Percentiles rank a stretch among this genome's conserved stretches.
phyloP scores from a whole-genome alignment of 2,113 vertebrate species.

The Ameiurus melas region DNA sequence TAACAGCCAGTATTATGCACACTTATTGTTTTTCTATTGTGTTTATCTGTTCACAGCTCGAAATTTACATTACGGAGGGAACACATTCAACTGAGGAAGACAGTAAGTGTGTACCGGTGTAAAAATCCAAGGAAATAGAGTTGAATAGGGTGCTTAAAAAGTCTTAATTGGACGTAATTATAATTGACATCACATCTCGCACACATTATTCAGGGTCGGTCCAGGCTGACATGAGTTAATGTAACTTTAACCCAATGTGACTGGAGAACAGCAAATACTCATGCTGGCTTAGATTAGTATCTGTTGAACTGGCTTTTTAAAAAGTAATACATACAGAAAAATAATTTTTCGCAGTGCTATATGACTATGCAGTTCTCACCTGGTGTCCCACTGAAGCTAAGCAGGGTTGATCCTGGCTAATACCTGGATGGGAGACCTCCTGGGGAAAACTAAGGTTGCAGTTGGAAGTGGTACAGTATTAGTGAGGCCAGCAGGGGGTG shows the following conservation, averaged over 20 bases:
- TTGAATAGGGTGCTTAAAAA: neutral
- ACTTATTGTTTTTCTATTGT: neutral
- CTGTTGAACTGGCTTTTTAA: neutral
- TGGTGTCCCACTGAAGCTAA: too few relatives aligned
- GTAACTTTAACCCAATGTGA: neutral
- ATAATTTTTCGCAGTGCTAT: too few relatives aligned
- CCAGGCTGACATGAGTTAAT: neutral
- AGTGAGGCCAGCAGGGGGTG: too few relatives aligned
- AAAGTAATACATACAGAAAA: too few relatives aligned
- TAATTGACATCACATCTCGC: neutral
- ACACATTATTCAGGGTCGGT: neutral
- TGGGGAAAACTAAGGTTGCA: too few relatives aligned
- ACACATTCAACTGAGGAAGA: constrained; percentile 95
- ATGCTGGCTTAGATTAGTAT: neutral
- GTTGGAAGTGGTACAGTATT: too few relatives aligned
- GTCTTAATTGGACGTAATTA: too few relatives aligned
- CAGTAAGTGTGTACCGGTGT: constrained; percentile 78
- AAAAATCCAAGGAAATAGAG: neutral
- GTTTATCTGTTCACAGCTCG: constrained; percentile 76
- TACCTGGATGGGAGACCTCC: too few relatives aligned
- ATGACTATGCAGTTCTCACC: too few relatives aligned
- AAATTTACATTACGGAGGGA: constrained; percentile 97
- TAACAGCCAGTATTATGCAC: neutral
- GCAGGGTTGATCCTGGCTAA: too few relatives aligned
- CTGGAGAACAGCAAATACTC: neutral